Evolutionary conservation across 2,113 vertebrate genomes (phyloP).

Genomic region (Calidris pygmaea): DNA sequence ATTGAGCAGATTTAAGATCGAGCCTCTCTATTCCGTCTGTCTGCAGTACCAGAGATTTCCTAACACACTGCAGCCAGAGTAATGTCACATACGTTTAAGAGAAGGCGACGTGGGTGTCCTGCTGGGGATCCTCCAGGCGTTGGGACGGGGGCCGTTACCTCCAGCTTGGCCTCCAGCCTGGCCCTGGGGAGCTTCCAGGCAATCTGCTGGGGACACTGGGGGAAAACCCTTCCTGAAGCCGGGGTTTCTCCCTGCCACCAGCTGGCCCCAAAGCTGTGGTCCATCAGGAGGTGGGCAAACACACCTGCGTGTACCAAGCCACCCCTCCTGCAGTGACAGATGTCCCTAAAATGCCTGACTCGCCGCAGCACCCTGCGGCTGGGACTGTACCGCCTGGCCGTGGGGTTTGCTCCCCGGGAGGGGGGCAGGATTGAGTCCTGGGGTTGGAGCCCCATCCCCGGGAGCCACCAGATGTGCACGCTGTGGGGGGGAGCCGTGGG

Average conservation of each 20-base stretch:
- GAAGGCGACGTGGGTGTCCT: not conserved
- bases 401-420: not conserved
- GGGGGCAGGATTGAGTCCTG: not conserved
- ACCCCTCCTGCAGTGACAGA: not conserved
- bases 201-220: not conserved
- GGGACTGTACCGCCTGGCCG: not conserved
- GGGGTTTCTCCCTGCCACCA: not conserved
- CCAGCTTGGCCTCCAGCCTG: not conserved
- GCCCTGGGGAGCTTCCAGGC: not conserved
- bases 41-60: not conserved
- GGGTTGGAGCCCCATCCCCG: not conserved
- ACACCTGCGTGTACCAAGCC: not conserved
- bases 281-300: not conserved
- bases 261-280: not conserved
- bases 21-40: not conserved
- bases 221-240: not conserved
- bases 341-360: not conserved
- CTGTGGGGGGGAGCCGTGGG: not conserved
- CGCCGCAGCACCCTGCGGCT: not conserved
- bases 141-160: rapidly evolving
- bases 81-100: not conserved
- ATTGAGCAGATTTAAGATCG: not conserved
- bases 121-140: not conserved
- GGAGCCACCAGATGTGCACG: not conserved
- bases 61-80: rapidly evolving